Percentiles rank a stretch among this genome's conserved stretches.
phyloP scores from a whole-genome alignment of 2,113 vertebrate species.

The Notothenia coriiceps region DNA sequence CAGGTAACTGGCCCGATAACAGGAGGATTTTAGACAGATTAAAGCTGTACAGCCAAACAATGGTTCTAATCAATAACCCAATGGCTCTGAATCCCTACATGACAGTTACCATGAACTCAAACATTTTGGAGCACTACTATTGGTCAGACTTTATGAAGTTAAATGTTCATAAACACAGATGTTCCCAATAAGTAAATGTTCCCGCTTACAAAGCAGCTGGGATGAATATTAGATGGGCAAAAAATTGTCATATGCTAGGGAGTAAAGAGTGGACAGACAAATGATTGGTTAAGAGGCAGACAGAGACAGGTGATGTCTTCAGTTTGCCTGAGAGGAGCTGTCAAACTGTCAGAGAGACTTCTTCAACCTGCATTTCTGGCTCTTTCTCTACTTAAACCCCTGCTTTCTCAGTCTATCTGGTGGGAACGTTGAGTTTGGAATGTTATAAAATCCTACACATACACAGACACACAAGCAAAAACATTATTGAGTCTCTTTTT shows the following conservation, averaged over 20 bases:
- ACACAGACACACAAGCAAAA: background rate
- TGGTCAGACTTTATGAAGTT: background rate
- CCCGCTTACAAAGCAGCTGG: background rate
- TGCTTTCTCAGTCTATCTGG: slow-evolving; percentile 2
- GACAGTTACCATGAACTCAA: background rate
- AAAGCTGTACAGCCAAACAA: slow-evolving; percentile 25
- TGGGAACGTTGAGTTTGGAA: slow-evolving; percentile 4
- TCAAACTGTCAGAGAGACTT: slow-evolving; percentile 57
- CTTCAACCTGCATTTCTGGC: slow-evolving; percentile 4
- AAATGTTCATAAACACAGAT: background rate
- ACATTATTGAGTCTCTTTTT: background rate
- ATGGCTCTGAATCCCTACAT: background rate
- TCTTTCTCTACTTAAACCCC: slow-evolving; percentile 12
- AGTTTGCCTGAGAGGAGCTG: slow-evolving; percentile 33
- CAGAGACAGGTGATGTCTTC: slow-evolving; percentile 45
- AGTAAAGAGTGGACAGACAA: slow-evolving; percentile 42
- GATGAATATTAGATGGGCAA: background rate
- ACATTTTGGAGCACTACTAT: background rate
- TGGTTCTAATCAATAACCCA: background rate
- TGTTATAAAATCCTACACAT: background rate
- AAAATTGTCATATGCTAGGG: background rate
- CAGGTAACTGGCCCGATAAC: slow-evolving; percentile 49
- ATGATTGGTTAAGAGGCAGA: slow-evolving; percentile 44
- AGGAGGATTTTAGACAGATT: slow-evolving; percentile 30
- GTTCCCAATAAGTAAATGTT: background rate